These are phyloP conservation scores for Scelioninae gen. 1 DNA, from an alignment of 2,888 invertebrate genomes.

Conservation along the genomic window DNA sequence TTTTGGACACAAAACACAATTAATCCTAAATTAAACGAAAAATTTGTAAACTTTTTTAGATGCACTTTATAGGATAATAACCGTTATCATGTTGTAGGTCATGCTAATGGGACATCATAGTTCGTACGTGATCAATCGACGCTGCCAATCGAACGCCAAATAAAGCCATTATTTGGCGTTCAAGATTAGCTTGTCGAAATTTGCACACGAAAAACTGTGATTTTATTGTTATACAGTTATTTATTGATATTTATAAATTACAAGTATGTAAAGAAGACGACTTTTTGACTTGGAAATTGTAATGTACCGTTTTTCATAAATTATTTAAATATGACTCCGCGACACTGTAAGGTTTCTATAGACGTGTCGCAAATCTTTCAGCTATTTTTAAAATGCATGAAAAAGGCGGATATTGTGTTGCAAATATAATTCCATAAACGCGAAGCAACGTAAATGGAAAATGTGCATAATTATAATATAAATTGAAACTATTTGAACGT, in stretches of 20 bases:
- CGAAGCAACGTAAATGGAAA: not conserved
- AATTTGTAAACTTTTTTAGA: not conserved
- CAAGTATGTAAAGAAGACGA: not conserved
- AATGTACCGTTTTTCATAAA: not conserved
- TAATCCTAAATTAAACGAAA: no score
- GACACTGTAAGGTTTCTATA: constrained; percentile 1
- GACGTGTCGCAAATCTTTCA: not conserved
- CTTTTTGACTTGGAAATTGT: not conserved
- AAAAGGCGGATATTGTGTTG: not conserved
- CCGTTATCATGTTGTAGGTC: constrained; percentile 1
- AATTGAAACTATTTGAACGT: not conserved
- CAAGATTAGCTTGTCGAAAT: not conserved
- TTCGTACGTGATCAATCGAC: constrained; percentile 2
- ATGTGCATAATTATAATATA: not conserved
- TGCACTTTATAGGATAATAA: not conserved
- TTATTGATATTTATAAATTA: constrained; percentile 2
- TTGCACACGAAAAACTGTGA: not conserved
- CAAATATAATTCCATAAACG: not conserved
- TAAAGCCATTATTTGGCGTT: constrained; percentile 4
- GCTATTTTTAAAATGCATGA: not conserved
- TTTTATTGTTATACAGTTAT: not conserved
- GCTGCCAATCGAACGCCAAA: constrained; percentile 1
- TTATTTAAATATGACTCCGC: constrained; percentile 2
- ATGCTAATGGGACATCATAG: constrained; percentile 2
- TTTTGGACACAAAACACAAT: no score